Evolutionary conservation across 1,140 invertebrate species (phyloP), one percentile per base, ranked within the genome.

Genomic region (Drosophila equinoxialis): DNA sequence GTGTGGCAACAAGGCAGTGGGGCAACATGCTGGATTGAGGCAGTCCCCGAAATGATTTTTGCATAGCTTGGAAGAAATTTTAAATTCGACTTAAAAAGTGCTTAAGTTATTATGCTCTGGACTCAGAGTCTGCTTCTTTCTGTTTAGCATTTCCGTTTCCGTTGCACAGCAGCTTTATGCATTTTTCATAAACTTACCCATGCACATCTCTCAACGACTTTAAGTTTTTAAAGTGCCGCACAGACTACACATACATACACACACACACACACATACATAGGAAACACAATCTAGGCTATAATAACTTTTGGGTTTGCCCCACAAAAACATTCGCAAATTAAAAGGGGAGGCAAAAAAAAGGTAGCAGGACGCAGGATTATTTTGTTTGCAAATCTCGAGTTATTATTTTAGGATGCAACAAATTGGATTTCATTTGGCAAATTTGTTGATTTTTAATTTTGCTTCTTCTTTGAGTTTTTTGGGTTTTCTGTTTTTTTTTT

Each of bases 361-460:
- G 45, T 51, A 51, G 8, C 45, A 51, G 20, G 17, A 67, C 20
- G 30, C 30, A 30, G 64, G 51, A 78, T 68, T 35, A 61, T 39
- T 60, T n/a, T 17, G 41, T 23, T 17, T 51, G 17, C 61, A 64
- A 5, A 45, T 11, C 39, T 68, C 39, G 41, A 79, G 68, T 75
- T 85, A 87, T 85, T 85, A 73, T 85, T 76, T 85, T 70, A 82
- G 83, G 83, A 68, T 48, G 63, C 57, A 55, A 58, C 60, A 73
- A 87, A 82, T 76, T 82, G 79, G 79, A 82, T 85, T 87, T 68
- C 68, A 87, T 85, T 76, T 81, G 71, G 75, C 73, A 77, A 76
- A 82, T 82, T 85, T 87, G 83, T 87, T 85, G 85, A 73, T 79
- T 85, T 85, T 82, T 82, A 85, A 85, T 87, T 87, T 77, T 45